A percentile compares a stretch with the other conserved stretches of the same genome.
phyloP scores from a whole-genome alignment of 2,888 invertebrate species.

The Rhagium mordax region DNA sequence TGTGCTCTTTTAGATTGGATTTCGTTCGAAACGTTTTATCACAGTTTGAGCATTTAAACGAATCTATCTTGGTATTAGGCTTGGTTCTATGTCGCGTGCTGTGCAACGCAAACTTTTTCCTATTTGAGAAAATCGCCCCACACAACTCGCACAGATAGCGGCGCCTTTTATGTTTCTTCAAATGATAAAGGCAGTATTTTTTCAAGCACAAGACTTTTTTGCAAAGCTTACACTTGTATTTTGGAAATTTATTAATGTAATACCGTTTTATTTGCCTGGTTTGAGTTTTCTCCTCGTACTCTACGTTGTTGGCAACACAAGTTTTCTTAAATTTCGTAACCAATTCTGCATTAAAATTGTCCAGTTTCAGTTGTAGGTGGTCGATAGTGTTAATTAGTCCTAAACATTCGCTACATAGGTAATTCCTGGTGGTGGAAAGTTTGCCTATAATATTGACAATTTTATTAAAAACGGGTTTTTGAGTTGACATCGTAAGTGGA shows the following conservation, averaged over 20 bases:
- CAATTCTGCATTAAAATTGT: slow-evolving; percentile 62
- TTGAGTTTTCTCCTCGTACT: slow-evolving; percentile 32
- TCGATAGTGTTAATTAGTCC: slow-evolving; percentile 68
- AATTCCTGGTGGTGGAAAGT: slow-evolving; percentile 55
- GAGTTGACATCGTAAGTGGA: slow-evolving; percentile 67
- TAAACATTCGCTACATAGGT: slow-evolving; percentile 67
- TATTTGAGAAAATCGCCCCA: slow-evolving; percentile 58
- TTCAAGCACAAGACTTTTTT: slow-evolving; percentile 61
- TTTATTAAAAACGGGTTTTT: slow-evolving; percentile 64
- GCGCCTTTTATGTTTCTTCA: slow-evolving; percentile 59
- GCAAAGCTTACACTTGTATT: slow-evolving; percentile 63
- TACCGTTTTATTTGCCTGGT: neutral
- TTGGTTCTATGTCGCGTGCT: slow-evolving; percentile 45
- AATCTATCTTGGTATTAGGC: slow-evolving; percentile 50
- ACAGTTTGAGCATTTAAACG: slow-evolving; percentile 63
- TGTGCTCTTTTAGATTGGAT: slow-evolving; percentile 64
- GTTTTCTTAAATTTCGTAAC: slow-evolving; percentile 61
- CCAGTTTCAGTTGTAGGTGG: slow-evolving; percentile 66
- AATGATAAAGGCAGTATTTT: slow-evolving; percentile 59
- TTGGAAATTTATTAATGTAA: slow-evolving; percentile 30
- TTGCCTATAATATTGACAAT: slow-evolving; percentile 59
- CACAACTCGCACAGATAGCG: slow-evolving; percentile 65
- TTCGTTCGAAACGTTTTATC: slow-evolving; percentile 63
- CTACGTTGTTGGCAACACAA: slow-evolving; percentile 52
- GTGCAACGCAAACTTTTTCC: slow-evolving; percentile 55